Conservation (phyloP, 2,113 vertebrate genomes). For the Ciconia boyciana region DNA sequence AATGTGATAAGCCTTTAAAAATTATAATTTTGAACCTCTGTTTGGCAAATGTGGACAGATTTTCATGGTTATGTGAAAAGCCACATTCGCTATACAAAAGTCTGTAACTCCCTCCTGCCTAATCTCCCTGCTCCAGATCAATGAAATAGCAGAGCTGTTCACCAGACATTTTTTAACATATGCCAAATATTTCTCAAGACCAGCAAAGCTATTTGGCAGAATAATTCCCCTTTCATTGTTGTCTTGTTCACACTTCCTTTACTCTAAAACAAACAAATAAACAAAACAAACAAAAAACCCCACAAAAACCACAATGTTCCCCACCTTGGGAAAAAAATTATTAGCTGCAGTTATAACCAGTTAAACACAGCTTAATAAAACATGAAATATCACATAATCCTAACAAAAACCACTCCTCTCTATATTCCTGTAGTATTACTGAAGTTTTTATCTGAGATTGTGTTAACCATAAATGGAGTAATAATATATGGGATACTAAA, state of each 20-base stretch:
- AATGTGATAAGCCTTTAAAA: neutral
- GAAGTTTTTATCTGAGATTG: neutral
- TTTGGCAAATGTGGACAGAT: neutral
- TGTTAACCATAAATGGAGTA: neutral
- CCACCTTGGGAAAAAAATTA: fast-evolving
- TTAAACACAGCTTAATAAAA: neutral
- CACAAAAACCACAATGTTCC: fast-evolving
- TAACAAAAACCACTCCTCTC: neutral
- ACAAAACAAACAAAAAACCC: neutral
- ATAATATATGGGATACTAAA: neutral
- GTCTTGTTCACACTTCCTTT: neutral
- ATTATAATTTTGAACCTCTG: neutral
- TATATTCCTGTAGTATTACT: neutral
- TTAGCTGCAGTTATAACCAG: neutral
- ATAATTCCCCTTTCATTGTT: neutral
- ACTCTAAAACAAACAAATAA: neutral
- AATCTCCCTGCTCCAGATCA: slow-evolving; percentile 4
- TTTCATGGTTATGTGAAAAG: neutral
- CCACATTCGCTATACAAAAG: neutral
- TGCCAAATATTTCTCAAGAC: neutral
- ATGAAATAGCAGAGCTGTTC: neutral
- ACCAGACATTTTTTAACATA: neutral
- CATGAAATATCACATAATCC: neutral
- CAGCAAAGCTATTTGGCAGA: slow-evolving; percentile 1
- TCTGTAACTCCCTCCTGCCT: neutral